phyloP scores from a whole-genome alignment of 2,888 invertebrate genomes.

The Coelogynopora nodosa region DNA sequence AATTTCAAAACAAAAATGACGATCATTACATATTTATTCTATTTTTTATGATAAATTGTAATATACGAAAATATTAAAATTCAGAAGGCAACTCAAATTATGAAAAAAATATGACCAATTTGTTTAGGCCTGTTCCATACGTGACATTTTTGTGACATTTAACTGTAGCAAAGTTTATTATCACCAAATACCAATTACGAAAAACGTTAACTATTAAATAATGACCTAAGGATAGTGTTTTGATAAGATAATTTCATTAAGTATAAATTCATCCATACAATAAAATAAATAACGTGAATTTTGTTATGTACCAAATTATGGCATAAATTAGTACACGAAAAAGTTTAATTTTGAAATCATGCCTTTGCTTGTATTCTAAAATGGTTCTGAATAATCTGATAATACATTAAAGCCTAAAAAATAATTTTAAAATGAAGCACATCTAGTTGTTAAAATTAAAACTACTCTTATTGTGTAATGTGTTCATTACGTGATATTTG shows the following conservation, averaged over 20 bases:
- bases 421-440: background rate
- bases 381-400: background rate
- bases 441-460: background rate
- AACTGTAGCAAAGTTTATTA: background rate
- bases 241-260: background rate
- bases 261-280: background rate
- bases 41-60: background rate
- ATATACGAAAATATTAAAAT: background rate
- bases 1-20: background rate
- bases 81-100: background rate
- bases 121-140: background rate
- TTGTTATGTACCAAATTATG: background rate
- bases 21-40: background rate
- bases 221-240: background rate
- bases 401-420: background rate
- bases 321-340: background rate
- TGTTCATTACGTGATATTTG: background rate
- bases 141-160: background rate
- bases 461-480: background rate
- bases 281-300: background rate
- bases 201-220: background rate
- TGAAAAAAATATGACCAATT: background rate
- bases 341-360: background rate
- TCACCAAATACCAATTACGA: background rate
- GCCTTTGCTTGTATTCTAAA: background rate